Conservation (phyloP, 2,888 invertebrate species). For the Papilio gigon region DNA sequence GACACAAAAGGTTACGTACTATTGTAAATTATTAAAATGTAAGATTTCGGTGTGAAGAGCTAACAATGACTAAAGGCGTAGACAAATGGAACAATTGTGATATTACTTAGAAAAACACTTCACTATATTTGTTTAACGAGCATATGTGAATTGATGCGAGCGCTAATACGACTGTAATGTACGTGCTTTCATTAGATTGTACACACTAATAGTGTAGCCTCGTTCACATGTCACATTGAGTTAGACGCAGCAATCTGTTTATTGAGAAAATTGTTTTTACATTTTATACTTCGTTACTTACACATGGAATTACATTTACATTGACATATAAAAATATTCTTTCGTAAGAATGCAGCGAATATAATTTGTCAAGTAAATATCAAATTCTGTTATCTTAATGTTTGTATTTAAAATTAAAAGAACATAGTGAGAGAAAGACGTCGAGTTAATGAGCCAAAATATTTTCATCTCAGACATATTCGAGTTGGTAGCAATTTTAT, state of each 20-base stretch:
- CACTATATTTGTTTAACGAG: constrained; percentile 41
- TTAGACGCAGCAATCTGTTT: neutral
- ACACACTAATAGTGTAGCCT: constrained; percentile 43
- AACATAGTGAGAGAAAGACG: constrained; percentile 50
- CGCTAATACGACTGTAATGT: constrained; percentile 51
- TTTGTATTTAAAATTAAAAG: constrained; percentile 62
- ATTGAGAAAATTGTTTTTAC: neutral
- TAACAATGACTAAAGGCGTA: constrained; percentile 7
- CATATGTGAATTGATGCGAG: constrained; percentile 61
- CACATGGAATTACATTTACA: neutral
- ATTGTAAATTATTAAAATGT: constrained; percentile 5
- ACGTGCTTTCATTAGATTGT: constrained; percentile 53
- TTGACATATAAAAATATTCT: neutral
- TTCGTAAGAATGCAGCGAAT: neutral
- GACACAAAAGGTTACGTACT: neutral
- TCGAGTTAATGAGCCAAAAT: constrained; percentile 59
- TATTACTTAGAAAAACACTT: constrained; percentile 27
- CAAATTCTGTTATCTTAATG: constrained; percentile 48
- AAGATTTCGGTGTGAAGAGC: neutral
- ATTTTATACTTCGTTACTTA: neutral
- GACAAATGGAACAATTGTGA: constrained; percentile 23
- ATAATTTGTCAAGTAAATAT: neutral
- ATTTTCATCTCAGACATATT: constrained; percentile 57
- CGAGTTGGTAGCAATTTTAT: constrained; percentile 75
- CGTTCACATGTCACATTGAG: constrained; percentile 29